Evolutionary conservation across 2,888 invertebrate genomes (phyloP).

Genomic region (Eristalis arbustorum): DNA sequence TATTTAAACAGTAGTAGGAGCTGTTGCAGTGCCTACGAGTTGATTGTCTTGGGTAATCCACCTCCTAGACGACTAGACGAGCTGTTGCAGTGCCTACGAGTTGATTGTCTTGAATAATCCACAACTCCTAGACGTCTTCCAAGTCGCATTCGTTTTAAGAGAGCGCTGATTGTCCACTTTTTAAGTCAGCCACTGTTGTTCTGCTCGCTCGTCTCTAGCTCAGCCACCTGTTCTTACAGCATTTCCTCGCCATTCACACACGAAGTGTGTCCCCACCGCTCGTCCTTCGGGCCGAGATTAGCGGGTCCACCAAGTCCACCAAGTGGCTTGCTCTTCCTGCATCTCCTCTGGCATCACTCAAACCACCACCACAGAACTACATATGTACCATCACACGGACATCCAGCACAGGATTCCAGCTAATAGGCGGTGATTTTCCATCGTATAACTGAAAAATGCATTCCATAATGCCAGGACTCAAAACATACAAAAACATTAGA

Average conservation of each 20-base stretch:
- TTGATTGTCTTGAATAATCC: too few species aligned
- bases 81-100: too few species aligned
- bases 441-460: conserved; percentile 66
- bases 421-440: conserved; percentile 65
- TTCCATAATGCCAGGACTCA: conserved; percentile 68
- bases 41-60: too few species aligned
- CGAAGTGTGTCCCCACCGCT: neutral
- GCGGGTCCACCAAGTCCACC: conserved; percentile 30
- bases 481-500: conserved; percentile 70
- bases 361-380: conserved; percentile 5
- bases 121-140: too few species aligned
- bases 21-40: too few species aligned
- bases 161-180: neutral
- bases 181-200: neutral
- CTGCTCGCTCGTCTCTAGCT: conserved; percentile 3
- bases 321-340: neutral
- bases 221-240: conserved; percentile 27
- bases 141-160: too few species aligned
- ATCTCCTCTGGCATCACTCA: conserved; percentile 9
- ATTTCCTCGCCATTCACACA: neutral
- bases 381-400: too few species aligned
- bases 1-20: too few species aligned
- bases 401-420: conserved; percentile 28
- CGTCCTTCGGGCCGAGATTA: conserved; percentile 46
- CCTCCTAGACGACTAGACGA: too few species aligned